phyloP scores from a whole-genome alignment of 2,888 invertebrate species.

The Sphaerophoria taeniata region DNA sequence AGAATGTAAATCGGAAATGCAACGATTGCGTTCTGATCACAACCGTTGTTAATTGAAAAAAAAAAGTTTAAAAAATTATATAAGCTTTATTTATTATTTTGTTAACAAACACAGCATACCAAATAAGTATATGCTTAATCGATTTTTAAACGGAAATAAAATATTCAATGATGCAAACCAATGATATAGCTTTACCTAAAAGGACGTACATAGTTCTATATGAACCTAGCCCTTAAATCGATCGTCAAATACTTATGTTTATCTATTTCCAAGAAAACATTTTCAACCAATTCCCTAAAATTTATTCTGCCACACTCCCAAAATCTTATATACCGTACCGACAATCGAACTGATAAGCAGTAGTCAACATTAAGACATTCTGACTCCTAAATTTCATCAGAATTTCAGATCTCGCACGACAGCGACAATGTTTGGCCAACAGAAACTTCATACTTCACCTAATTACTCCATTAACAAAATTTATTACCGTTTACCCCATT shows the following conservation, averaged over 20 bases:
- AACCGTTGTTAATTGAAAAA: too few species aligned
- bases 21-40: too few species aligned
- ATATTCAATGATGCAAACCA: too few species aligned
- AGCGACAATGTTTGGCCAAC: constrained; percentile 67
- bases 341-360: constrained; percentile 22
- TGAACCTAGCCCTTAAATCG: background rate
- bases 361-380: background rate
- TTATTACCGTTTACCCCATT: constrained; percentile 61
- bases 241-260: background rate
- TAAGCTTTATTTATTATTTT: too few species aligned
- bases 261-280: background rate
- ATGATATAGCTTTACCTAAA: too few species aligned
- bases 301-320: background rate
- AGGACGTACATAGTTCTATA: too few species aligned
- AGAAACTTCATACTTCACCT: constrained; percentile 48
- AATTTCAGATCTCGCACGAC: constrained; percentile 32
- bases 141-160: too few species aligned
- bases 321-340: background rate
- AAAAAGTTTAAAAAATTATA: too few species aligned
- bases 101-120: too few species aligned
- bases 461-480: constrained; percentile 69
- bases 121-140: too few species aligned
- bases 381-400: constrained; percentile 12
- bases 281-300: background rate
- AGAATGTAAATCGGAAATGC: too few species aligned